Evolutionary conservation across 2,888 invertebrate species (phyloP), one percentile per base, ranked within the genome.

Genomic region (Tupiocoris notatus): DNA sequence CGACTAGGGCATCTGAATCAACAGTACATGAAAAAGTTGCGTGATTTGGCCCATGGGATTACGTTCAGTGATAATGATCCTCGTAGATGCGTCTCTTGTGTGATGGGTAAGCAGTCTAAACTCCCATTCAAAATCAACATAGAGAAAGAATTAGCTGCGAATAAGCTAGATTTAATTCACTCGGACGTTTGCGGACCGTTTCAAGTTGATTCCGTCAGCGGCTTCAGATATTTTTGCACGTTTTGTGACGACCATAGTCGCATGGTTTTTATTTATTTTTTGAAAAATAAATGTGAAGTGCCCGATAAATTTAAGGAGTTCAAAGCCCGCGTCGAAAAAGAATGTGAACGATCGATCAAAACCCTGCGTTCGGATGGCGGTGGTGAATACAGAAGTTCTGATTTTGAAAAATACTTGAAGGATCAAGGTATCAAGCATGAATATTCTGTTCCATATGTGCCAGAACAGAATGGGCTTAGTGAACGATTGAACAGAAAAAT

Each of bases 131-230:
- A 18, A 18, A 3, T 66, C 6, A 20, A 1, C 3, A 68, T 1
- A 3, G 58, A 68, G 1, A 68, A 68, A 17, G 12, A 68, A 17
- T 1, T 58, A n/a, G 57, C 57, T 57, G n/a, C n/a, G n/a, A n/a
- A n/a, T n/a, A n/a, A n/a, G n/a, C n/a, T n/a, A n/a, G n/a, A n/a
- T n/a, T n/a, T n/a, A n/a, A n/a, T n/a, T n/a, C n/a, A n/a, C n/a
- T n/a, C n/a, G n/a, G n/a, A n/a, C n/a, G n/a, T n/a, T n/a, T n/a
- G n/a, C 58, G 81, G 80, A 0, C 80, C 80, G 9, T 79, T 80
- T 66, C 74, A 79, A 18, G 75, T 56, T 1, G 68, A 76, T 59
- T 82, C 81, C 0, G 12, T 79, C 2, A 81, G 81, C 12, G 81
- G 80, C 16, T 63, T 80, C 1, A 74, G 70, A 16, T 70, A 58